Percentiles rank a stretch among this genome's conserved stretches.
Evolutionary conservation across 2,888 invertebrate genomes (phyloP).

Genomic region (Perizoma flavofasciatum): DNA sequence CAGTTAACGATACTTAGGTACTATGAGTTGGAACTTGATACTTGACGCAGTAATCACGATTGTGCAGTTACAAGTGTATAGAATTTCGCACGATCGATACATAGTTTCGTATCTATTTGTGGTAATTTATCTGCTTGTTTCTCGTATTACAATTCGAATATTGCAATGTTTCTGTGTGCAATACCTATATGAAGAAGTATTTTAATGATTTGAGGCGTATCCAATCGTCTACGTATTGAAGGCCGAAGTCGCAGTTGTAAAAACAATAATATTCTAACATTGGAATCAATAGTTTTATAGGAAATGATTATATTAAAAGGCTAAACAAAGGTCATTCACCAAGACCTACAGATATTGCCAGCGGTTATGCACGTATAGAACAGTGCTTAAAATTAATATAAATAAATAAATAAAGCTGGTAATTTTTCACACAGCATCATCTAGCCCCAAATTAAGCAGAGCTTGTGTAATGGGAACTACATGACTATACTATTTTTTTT

Average conservation of each 20-base stretch:
- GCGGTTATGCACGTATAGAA: too few relatives aligned
- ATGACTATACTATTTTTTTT: too few relatives aligned
- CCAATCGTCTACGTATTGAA: background rate
- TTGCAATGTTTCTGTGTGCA: background rate
- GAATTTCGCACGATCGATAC: constrained; percentile 40
- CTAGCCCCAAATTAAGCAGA: too few relatives aligned
- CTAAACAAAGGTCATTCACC: too few relatives aligned
- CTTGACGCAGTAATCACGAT: constrained; percentile 40
- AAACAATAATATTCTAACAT: background rate
- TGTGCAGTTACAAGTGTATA: constrained; percentile 37
- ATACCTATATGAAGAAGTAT: background rate
- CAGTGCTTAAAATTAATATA: too few relatives aligned
- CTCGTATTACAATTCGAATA: constrained; percentile 7
- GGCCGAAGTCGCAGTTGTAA: too few relatives aligned
- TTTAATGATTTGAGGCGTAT: constrained; percentile 2
- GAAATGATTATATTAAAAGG: too few relatives aligned
- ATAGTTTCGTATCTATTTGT: constrained; percentile 32
- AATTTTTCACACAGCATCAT: too few relatives aligned
- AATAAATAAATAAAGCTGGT: too few relatives aligned
- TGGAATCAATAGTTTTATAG: background rate
- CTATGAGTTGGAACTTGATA: constrained; percentile 47
- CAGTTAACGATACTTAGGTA: constrained; percentile 32
- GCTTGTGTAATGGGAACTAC: too few relatives aligned
- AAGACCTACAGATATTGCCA: too few relatives aligned
- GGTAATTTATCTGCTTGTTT: constrained; percentile 32